Evolutionary conservation across 2,888 invertebrate genomes (phyloP), one percentile per base, ranked within the genome.

Genomic region (Terebella lapidaria): DNA sequence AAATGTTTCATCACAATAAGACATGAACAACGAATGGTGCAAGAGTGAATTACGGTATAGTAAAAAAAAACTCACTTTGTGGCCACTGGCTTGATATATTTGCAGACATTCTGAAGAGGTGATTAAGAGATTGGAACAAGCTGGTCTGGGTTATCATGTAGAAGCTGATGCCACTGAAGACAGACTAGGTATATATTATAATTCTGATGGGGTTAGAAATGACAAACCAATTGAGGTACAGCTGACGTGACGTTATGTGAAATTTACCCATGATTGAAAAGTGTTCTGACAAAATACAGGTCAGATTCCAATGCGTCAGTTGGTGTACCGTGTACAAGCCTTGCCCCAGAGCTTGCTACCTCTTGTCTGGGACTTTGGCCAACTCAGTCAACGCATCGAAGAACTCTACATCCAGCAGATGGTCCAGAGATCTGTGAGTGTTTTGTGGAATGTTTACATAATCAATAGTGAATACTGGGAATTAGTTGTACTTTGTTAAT

Each of bases 301-400:
- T 3, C 69, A 68, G 46, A 70, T 76, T 35, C 76, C 76, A 18
- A 71, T 77, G 75, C 65, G 77, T 27, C 71, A 71, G 55, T 69
- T 77, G 49, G 77, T 77, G 22, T 77, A 77, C 67, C 63, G 77
- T 26, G 77, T 77, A 3, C 76, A 76, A 62, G 72, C 76, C 2
- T 61, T 77, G 46, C 75, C 77, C 53, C 73, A 72, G 62, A 76
- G 76, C 60, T 63, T 77, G 61, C 61, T 75, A 26, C 75, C 76
- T 1, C 68, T 76, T 45, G 75, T 77, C 42, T 77, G 77, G 77
- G 77, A 77, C 67, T 77, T 77, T 67, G 77, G 77, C 30, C 74
- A 74, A 56, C 67, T 77, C 5, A 67, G 68, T 54, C 67, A 66
- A 1, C 29, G 65, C 1, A 70, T 72, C 22, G 77, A 77, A 61